Conservation (phyloP, 2,797 vertebrate species). For the Gymnopithys bicolor region DNA sequence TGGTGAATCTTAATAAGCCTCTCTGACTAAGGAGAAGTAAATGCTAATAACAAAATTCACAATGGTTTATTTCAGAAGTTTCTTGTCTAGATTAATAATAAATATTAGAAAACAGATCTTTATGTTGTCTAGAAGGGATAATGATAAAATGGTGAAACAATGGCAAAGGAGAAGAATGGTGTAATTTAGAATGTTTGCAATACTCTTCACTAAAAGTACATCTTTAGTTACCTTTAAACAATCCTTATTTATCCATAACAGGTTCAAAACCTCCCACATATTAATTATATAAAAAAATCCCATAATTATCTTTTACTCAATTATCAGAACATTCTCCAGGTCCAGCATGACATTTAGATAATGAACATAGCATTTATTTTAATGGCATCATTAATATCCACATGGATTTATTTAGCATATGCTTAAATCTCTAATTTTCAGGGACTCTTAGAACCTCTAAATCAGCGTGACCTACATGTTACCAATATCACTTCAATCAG, state of each 20-base stretch:
- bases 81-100: neutral
- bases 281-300: constrained; percentile 25
- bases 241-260: neutral
- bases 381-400: neutral
- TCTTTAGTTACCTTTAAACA: neutral
- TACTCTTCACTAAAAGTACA: neutral
- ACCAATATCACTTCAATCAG: neutral
- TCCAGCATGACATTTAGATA: constrained; percentile 51
- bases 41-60: neutral
- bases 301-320: constrained; percentile 11
- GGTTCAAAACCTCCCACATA: neutral
- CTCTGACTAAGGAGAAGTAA: neutral
- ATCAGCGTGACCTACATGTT: neutral
- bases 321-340: constrained; percentile 14
- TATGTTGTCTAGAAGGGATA: neutral
- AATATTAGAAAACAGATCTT: neutral
- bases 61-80: neutral
- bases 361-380: constrained; percentile 12
- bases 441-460: neutral
- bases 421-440: constrained; percentile 2
- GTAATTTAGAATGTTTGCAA: neutral
- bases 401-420: neutral
- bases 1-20: neutral
- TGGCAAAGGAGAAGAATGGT: neutral
- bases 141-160: neutral